Evolutionary conservation across 2,113 vertebrate species (phyloP).

Genomic region (Caretta caretta): DNA sequence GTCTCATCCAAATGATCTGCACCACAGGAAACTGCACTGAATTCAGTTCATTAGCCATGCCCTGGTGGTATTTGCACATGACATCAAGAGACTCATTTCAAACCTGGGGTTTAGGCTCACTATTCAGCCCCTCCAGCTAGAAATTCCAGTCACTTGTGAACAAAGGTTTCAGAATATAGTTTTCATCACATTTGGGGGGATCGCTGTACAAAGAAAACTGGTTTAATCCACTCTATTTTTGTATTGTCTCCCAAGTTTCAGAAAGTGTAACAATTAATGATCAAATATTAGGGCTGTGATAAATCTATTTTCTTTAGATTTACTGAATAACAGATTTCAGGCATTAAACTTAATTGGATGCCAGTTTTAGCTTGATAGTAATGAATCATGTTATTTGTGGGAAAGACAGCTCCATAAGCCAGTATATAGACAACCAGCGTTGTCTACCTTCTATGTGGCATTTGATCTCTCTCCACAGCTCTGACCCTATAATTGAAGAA

Average conservation of each 20-base stretch:
- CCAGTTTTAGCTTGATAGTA: not conserved
- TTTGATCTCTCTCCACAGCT: not conserved
- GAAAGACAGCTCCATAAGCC: not conserved
- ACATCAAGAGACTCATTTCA: not conserved
- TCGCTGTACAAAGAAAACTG: not conserved
- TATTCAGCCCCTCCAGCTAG: not conserved
- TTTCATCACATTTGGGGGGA: slow-evolving; percentile 23
- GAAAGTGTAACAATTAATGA: slow-evolving; percentile 39
- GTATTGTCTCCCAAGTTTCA: slow-evolving; percentile 24
- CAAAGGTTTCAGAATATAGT: slow-evolving; percentile 8
- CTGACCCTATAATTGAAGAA: not conserved
- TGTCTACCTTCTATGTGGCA: not conserved
- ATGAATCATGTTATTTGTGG: not conserved
- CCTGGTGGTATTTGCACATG: not conserved
- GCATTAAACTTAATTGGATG: slow-evolving; percentile 21
- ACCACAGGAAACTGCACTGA: not conserved
- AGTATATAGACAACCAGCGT: not conserved
- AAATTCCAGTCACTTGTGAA: not conserved
- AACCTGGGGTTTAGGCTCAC: not conserved
- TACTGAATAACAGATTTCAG: not conserved
- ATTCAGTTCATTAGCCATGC: not conserved
- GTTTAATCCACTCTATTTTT: slow-evolving; percentile 20
- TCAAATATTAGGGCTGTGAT: slow-evolving; percentile 20
- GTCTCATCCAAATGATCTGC: not conserved
- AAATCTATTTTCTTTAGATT: slow-evolving; percentile 32